phyloP scores from a whole-genome alignment of 2,888 invertebrate genomes.

The Caenorhabditis panamensis region DNA sequence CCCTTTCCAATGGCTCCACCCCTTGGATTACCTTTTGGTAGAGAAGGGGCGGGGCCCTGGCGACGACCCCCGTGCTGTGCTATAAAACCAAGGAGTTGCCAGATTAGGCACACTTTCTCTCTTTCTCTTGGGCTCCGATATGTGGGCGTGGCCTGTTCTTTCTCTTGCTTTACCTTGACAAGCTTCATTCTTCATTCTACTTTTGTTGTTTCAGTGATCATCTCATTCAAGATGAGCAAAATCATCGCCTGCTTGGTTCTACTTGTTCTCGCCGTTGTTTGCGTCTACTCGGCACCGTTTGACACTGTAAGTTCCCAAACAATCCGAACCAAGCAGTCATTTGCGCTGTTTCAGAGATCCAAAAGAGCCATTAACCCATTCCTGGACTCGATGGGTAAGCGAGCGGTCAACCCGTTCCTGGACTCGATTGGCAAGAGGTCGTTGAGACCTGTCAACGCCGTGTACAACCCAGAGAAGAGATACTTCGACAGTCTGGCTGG shows the following conservation, averaged over 20 bases:
- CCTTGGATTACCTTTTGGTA: conserved; percentile 7
- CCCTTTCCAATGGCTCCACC: neutral
- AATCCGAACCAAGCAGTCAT: too few relatives aligned
- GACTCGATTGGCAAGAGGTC: conserved; percentile 77
- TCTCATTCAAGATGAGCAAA: conserved; percentile 50
- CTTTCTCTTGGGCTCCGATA: neutral
- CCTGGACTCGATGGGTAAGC: conserved; percentile 77
- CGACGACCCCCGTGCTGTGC: conserved; percentile 12
- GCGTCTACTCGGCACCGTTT: conserved; percentile 29
- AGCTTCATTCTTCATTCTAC: neutral
- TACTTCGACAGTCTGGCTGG: conserved; percentile 78
- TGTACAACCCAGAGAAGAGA: conserved; percentile 51
- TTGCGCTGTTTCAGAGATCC: conserved; percentile 66
- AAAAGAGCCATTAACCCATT: conserved; percentile 78
- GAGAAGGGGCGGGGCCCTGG: neutral
- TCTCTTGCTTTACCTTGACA: neutral
- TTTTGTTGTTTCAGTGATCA: conserved; percentile 32
- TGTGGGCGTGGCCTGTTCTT: conserved; percentile 17
- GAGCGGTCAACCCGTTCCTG: conserved; percentile 77
- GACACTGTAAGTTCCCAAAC: conserved; percentile 45
- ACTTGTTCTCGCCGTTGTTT: conserved; percentile 34
- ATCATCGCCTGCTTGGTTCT: conserved; percentile 63
- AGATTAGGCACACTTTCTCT: conserved; percentile 22
- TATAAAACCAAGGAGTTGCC: conserved; percentile 45
- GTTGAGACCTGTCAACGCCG: neutral